phyloP scores from a whole-genome alignment of 1,140 invertebrate species.

The Chymomyza costata region DNA sequence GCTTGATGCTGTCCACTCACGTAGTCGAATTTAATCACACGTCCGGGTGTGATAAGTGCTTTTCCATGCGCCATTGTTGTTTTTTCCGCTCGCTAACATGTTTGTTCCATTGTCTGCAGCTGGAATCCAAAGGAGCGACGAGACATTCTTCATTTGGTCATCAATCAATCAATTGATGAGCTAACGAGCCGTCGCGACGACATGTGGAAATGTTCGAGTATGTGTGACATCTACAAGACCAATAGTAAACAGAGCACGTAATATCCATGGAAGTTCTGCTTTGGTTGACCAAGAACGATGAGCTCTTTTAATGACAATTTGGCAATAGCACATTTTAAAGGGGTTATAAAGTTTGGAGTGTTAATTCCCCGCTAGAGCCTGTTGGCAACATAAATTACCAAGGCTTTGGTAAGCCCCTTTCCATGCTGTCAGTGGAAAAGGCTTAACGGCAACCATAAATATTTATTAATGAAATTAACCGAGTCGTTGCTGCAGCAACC shows the following conservation, averaged over 20 bases:
- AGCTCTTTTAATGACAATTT: too few relatives aligned
- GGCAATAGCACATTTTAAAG: conserved; percentile 3
- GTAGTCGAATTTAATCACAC: too few relatives aligned
- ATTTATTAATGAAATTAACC: conserved; percentile 73
- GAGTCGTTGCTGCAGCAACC: conserved; percentile 18
- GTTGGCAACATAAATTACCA: conserved; percentile 28
- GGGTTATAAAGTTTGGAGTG: conserved; percentile 5
- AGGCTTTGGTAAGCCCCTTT: too few relatives aligned
- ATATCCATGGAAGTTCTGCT: too few relatives aligned
- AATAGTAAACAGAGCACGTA: conserved; percentile 40
- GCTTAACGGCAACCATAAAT: conserved; percentile 57
- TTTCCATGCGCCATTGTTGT: conserved; percentile 34
- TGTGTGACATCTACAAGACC: conserved; percentile 17
- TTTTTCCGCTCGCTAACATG: conserved; percentile 14
- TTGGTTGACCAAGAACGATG: conserved; percentile 57
- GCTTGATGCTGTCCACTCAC: too few relatives aligned
- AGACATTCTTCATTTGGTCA: conserved; percentile 50
- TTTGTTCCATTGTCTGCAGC: conserved; percentile 16
- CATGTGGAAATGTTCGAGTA: conserved; percentile 1
- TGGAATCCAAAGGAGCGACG: conserved; percentile 24
- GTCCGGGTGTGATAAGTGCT: conserved; percentile 60
- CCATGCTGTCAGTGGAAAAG: neutral
- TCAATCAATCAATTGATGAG: conserved; percentile 66
- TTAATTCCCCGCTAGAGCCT: conserved; percentile 3
- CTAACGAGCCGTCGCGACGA: conserved; percentile 50